Conservation (phyloP, 2,113 vertebrate genomes). For the Oceanodroma tethys region DNA sequence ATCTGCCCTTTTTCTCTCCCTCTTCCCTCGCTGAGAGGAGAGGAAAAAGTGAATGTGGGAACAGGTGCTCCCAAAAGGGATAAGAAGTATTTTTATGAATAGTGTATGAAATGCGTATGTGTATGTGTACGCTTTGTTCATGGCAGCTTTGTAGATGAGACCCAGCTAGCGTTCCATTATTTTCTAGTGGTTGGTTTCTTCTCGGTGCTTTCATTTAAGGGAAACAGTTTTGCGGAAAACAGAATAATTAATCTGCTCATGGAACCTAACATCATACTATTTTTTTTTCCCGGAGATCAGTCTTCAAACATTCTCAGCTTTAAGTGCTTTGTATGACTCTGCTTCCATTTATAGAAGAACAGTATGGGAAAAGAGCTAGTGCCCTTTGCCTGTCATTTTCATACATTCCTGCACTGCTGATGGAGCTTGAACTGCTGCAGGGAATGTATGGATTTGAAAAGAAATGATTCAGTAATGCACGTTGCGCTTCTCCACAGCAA, state of each 20-base stretch:
- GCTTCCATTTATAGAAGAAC: constrained; percentile 77
- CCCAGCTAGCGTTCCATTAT: not conserved
- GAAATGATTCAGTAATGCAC: constrained; percentile 53
- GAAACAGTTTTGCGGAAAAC: not conserved
- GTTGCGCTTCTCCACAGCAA: constrained; percentile 53
- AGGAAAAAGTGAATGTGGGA: not conserved
- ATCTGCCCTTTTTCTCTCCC: not conserved
- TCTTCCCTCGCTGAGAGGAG: not conserved
- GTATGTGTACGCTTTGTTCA: not conserved
- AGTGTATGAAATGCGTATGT: not conserved
- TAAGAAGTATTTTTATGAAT: not conserved
- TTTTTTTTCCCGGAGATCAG: constrained; percentile 26
- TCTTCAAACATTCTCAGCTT: constrained; percentile 25
- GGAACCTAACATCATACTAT: not conserved
- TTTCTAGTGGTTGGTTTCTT: not conserved
- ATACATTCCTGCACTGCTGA: constrained; percentile 72
- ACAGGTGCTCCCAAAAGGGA: not conserved
- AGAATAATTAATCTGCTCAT: not conserved
- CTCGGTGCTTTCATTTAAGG: not conserved
- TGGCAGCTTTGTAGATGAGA: not conserved
- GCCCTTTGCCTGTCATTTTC: constrained; percentile 80
- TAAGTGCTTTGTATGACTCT: constrained; percentile 56
- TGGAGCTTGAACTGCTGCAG: constrained; percentile 71
- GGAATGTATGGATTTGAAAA: constrained; percentile 71
- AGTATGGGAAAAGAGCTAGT: constrained; percentile 69